Conservation (phyloP, 2,797 vertebrate genomes). For the Monodelphis domestica region DNA sequence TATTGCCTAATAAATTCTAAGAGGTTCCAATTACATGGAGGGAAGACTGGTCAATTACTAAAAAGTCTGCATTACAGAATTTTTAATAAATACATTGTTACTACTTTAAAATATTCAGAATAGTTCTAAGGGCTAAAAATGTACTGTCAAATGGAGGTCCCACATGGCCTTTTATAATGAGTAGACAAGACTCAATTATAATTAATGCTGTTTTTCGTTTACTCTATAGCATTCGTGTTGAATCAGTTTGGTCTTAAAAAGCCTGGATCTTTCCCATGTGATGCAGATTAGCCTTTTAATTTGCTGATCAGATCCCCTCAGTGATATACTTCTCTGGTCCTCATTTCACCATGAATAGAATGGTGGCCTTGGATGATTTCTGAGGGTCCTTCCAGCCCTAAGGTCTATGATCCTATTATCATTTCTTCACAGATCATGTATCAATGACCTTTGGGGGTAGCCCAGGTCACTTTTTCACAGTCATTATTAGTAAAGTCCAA, state of each 20-base stretch:
- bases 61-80: background rate
- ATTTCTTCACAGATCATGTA: background rate
- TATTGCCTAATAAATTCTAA: background rate
- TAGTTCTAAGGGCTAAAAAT: background rate
- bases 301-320: background rate
- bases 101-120: background rate
- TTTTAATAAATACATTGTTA: background rate
- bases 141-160: background rate
- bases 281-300: background rate
- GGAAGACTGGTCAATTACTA: background rate
- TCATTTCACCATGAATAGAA: background rate
- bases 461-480: background rate
- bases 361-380: background rate
- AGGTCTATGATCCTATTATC: no score
- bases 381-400: background rate
- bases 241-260: background rate
- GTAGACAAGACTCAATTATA: background rate
- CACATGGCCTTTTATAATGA: background rate
- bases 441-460: background rate
- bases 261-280: background rate
- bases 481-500: background rate
- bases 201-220: background rate
- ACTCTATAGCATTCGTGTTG: background rate
- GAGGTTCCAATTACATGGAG: background rate
- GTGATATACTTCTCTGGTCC: background rate